Evolutionary conservation across 64 coral and sea anemone species (phyloP), one percentile per base, ranked within the genome.

Genomic region (Montipora efflorescens): DNA sequence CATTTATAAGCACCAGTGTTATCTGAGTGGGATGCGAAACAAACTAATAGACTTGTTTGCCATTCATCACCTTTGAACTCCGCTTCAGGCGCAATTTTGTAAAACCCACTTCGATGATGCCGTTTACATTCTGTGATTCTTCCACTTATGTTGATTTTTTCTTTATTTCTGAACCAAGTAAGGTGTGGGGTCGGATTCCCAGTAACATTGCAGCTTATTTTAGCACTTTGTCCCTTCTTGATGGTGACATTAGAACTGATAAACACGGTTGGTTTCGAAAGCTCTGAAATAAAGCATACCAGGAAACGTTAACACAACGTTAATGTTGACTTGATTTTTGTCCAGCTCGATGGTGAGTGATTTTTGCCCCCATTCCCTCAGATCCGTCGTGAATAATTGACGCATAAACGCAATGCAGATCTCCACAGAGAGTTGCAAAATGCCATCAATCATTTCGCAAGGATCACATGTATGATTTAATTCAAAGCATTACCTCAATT

Each of bases 1-100:
- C 95, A 95, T 16, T 12, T 25, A 70, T 95, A 97, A 18, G 55
- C n/a, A 22, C 89, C 95, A 20, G 66, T 92, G 69, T 97, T 76
- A 5, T 77, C 3, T 25, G 75, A 74, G 19, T 83, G 16, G 7
- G 12, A 73, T 3, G 62, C 57, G 48, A 52, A 92, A 16, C 94
- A 84, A 46, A 92, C 84, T 20, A 95, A 78, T 51, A 82, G 19
- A 58, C 79, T 44, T 2, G 59, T 89, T 7, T 20, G 6, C 75
- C 18, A 21, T 51, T 53, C 47, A 9, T 21, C 53, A 12, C 9
- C 62, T 3, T 3, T 36, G 0, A 55, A 12, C 8, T 16, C 3
- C 7, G 5, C 7, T 28, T 12, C 51, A 6, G 2, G 23, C 64
- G 19, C 20, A 45, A 83, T 79, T 74, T 21, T 20, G n/a, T 91